Base-by-base conservation (phyloP, 2,797 vertebrate species). In the Oreochromis grahami region DNA sequence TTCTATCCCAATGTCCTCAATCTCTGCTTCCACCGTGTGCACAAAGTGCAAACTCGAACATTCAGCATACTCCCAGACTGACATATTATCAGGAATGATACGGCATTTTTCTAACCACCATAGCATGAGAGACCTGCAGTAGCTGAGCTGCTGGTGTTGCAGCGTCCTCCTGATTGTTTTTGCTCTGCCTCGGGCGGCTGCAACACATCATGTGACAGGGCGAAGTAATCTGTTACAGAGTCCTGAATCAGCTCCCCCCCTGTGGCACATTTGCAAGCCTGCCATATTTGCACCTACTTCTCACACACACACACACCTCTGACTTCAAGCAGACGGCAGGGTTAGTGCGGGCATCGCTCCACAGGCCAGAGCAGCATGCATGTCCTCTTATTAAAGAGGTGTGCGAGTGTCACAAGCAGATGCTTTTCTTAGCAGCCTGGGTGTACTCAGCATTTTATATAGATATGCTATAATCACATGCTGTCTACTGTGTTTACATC, bases 251-350 rank as follows among this genome's bases (percentile, higher is more conserved):
- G 77, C n/a, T 14, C 19, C 56, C 82, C 82, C 56, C 56, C 17
- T 2, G 12, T 56, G 87, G 84, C 82, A 76, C 80, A 15, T 80
- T 77, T 74, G 43, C 83, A 50, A 78, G 76, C 77, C 29, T 84
- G 87, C 80, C 85, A 83, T 70, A 55, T 84, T 82, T 83, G 87
- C 87, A 82, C 84, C 52, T 80, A 81, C 58, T 38, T 29, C 24
- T 32, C 17, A 50, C 70, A 38, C 81, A 78, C 84, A n/a, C 48
- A 79, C 74, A 70, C 70, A 74, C 84, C 13, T 72, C 81, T 82
- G 86, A 93, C 80, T 83, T 60, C 24, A 68, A 80, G 74, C 92
- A 94, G 93, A 92, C 92, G 89, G 92, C 78, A 58, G 68, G 74
- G 85, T 81, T 55, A 53, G 14, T 51, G 65, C 4, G 80, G 34